Percentiles rank a stretch among this genome's conserved stretches.
Conservation (phyloP, 2,113 vertebrate species). For the Strigops habroptila region DNA sequence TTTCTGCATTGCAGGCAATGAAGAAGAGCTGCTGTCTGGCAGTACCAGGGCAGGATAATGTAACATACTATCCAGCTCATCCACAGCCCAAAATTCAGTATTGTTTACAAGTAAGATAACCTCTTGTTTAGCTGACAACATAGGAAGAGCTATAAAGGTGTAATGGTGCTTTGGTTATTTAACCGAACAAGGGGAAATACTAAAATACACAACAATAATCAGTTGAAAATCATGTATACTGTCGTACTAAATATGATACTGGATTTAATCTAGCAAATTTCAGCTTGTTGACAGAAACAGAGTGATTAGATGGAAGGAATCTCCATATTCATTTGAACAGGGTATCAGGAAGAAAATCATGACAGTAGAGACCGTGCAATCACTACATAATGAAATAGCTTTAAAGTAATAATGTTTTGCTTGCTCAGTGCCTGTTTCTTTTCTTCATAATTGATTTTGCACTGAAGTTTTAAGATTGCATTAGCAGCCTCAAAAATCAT, state of each 20-base stretch:
- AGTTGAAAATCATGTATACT: background rate
- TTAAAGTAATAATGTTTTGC: background rate
- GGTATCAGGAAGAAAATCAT: background rate
- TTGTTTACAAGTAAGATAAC: background rate
- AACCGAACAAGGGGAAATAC: background rate
- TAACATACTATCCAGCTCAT: background rate
- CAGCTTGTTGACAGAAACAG: background rate
- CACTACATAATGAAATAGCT: background rate
- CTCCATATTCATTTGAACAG: background rate
- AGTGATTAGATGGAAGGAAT: background rate
- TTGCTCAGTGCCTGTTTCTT: background rate
- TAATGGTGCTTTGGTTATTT: accelerated
- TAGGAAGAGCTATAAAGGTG: background rate
- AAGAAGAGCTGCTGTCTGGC: background rate
- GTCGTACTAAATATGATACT: background rate
- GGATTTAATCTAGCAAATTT: background rate
- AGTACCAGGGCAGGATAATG: background rate
- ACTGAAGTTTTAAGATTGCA: background rate
- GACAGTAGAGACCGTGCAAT: background rate
- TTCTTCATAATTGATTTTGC: background rate
- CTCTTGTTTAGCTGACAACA: background rate
- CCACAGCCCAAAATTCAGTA: background rate
- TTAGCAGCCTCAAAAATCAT: background rate
- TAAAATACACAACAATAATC: accelerated
- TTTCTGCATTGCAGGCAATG: accelerated